Evolutionary conservation across 2,888 invertebrate genomes (phyloP).

Genomic region (Latheticus oryzae): DNA sequence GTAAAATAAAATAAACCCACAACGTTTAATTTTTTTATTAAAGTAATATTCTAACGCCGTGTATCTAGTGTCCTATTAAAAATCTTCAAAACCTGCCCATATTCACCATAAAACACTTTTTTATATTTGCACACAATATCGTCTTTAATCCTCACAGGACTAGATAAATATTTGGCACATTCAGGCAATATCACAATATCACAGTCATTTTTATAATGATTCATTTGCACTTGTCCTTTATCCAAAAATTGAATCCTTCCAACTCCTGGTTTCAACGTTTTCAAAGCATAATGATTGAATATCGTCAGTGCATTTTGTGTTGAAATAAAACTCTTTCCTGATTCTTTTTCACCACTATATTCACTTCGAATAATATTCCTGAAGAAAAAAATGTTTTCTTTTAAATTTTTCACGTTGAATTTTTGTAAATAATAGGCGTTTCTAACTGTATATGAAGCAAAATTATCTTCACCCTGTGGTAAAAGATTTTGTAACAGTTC

Average conservation of each 20-base stretch:
- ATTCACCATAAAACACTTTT: constrained; percentile 6
- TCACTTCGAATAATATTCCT: constrained; percentile 48
- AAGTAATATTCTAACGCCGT: too few species aligned
- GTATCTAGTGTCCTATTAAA: too few species aligned
- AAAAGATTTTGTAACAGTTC: constrained; percentile 69
- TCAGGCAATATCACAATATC: constrained; percentile 57
- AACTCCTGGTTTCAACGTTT: constrained; percentile 69
- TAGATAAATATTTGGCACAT: constrained; percentile 59
- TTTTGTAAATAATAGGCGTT: constrained; percentile 70
- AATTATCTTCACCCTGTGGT: constrained; percentile 50
- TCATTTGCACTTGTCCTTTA: constrained; percentile 72
- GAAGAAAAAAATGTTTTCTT: constrained; percentile 51
- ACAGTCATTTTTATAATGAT: constrained; percentile 73
- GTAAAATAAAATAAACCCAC: too few species aligned
- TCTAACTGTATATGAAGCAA: constrained; percentile 72
- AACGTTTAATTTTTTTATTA: too few species aligned
- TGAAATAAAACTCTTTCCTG: constrained; percentile 78
- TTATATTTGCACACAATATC: constrained; percentile 53
- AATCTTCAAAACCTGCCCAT: constrained; percentile 2
- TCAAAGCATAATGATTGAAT: constrained; percentile 81
- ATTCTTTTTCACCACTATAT: constrained; percentile 73
- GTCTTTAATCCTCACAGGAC: constrained; percentile 55
- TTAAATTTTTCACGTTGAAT: constrained; percentile 28
- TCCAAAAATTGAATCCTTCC: constrained; percentile 71
- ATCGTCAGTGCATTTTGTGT: constrained; percentile 75